A percentile compares a stretch with the other conserved stretches of the same genome.
phyloP scores from a whole-genome alignment of 2,113 vertebrate genomes.

The Myodes glareolus region DNA sequence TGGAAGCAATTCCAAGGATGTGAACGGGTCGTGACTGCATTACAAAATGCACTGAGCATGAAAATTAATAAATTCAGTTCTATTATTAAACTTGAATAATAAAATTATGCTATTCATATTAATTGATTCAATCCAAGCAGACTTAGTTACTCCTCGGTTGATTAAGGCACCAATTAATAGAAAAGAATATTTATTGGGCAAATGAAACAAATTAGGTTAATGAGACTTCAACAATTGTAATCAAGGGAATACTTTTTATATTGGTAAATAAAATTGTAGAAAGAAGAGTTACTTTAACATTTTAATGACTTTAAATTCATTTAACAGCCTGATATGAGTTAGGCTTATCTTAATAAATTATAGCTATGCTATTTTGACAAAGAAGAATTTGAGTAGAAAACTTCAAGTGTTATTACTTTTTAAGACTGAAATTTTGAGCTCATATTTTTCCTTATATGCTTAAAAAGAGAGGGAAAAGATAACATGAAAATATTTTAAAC shows the following conservation, averaged over 20 bases:
- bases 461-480: background rate
- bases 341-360: background rate
- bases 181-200: background rate
- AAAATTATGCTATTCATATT: background rate
- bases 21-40: background rate
- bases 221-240: background rate
- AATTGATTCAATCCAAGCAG: background rate
- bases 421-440: background rate
- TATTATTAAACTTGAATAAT: background rate
- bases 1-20: background rate
- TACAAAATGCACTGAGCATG: background rate
- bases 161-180: background rate
- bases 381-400: background rate
- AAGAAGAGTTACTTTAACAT: background rate
- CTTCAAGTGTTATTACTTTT: background rate
- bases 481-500: background rate
- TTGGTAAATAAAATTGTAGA: background rate
- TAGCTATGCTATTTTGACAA: background rate
- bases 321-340: background rate
- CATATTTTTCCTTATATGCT: background rate
- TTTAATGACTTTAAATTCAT: background rate
- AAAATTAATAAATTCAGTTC: background rate
- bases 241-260: background rate
- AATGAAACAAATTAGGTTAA: slow-evolving; percentile 23
- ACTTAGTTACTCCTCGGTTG: background rate